Evolutionary conservation across 2,113 vertebrate genomes (phyloP).

Genomic region (Gopherus flavomarginatus): DNA sequence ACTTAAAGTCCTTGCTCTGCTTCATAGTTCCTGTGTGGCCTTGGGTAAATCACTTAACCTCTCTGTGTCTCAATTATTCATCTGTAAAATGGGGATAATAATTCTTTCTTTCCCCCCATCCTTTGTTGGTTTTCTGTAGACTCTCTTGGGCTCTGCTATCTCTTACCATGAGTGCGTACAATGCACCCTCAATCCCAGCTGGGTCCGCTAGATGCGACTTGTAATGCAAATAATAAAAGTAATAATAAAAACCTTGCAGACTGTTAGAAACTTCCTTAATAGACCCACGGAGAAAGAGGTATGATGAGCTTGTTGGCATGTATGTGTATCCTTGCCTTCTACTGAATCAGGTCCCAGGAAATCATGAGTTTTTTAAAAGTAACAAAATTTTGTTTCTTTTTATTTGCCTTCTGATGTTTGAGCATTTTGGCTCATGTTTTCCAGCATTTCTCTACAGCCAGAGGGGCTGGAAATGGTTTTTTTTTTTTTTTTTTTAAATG

Average conservation of each 20-base stretch:
- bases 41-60: not conserved
- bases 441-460: not conserved
- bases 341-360: not conserved
- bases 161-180: not conserved
- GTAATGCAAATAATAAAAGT: not conserved
- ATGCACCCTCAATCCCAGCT: rapidly evolving
- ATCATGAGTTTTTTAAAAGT: not conserved
- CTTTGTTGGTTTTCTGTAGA: not conserved
- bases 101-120: not conserved
- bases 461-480: not conserved
- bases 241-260: not conserved
- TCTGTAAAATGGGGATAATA: not conserved
- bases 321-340: not conserved
- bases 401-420: not conserved
- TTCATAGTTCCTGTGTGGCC: not conserved
- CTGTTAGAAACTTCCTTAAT: not conserved
- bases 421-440: not conserved
- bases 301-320: not conserved
- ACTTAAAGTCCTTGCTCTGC: not conserved
- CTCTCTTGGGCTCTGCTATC: not conserved
- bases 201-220: not conserved
- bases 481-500: not conserved
- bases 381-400: not conserved
- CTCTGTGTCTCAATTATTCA: not conserved
- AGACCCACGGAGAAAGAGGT: not conserved